A percentile compares a stretch with the other conserved stretches of the same genome.
These are phyloP conservation scores for Hermaeophaga mercurialis DNA, from an alignment of 2,888 invertebrate genomes.

Conservation along the genomic window DNA sequence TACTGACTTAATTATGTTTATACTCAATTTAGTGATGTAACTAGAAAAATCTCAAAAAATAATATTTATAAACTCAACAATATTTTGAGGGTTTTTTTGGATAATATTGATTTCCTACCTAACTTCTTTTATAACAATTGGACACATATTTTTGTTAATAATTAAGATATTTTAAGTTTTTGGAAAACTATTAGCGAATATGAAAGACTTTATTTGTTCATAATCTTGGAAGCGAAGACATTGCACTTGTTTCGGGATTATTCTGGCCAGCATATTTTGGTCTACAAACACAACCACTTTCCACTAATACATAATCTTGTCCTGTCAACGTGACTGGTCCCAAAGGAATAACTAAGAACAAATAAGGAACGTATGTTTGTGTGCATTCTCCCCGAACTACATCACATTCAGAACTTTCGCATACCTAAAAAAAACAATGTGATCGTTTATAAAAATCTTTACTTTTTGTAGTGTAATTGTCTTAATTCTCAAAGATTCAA, in stretches of 20 bases:
- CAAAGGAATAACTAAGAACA: conserved; percentile 87
- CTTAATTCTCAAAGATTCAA: too few species aligned
- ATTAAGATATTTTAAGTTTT: conserved; percentile 5
- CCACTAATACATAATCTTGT: conserved; percentile 93
- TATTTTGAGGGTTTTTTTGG: too few species aligned
- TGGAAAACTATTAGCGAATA: too few species aligned
- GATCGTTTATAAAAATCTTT: too few species aligned
- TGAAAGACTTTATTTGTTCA: conserved; percentile 27
- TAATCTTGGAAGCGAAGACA: conserved; percentile 55
- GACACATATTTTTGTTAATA: too few species aligned
- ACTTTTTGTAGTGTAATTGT: too few species aligned
- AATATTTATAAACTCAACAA: too few species aligned
- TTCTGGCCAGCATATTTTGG: conserved; percentile 58
- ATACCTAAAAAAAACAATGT: conserved; percentile 74
- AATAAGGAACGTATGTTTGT: conserved; percentile 89
- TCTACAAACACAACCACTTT: conserved; percentile 90
- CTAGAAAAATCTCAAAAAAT: too few species aligned
- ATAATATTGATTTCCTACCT: too few species aligned
- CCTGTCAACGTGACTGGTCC: conserved; percentile 90
- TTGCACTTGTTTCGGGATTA: conserved; percentile 53
- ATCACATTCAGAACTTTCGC: conserved; percentile 77
- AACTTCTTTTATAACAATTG: too few species aligned
- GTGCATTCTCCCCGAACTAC: conserved; percentile 88
- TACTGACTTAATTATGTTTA: too few species aligned
- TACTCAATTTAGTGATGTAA: too few species aligned